A percentile compares a stretch with the other conserved stretches of the same genome.
These are phyloP conservation scores for Dinoponera quadriceps DNA, from an alignment of 1,140 invertebrate genomes.

Conservation along the genomic window DNA sequence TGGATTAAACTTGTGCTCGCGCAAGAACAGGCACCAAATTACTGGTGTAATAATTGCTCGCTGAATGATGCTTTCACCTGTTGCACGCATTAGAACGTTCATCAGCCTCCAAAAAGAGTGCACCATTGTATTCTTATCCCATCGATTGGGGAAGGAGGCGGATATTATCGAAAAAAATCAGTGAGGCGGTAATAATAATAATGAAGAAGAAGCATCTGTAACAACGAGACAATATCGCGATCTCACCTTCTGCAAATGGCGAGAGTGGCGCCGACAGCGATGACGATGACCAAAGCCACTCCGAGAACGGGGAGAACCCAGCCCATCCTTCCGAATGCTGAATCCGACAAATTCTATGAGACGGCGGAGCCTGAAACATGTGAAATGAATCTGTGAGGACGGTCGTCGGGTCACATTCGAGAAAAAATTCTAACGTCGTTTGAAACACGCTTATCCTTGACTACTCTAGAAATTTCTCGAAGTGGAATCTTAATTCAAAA, in stretches of 20 bases:
- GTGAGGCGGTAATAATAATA: too few species aligned
- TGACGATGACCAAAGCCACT: conserved; percentile 76
- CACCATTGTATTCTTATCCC: conserved; percentile 10
- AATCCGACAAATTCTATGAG: conserved; percentile 69
- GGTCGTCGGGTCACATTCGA: conserved; percentile 58
- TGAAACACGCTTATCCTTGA: not conserved
- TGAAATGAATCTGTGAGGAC: conserved; percentile 56
- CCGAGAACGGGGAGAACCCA: conserved; percentile 80
- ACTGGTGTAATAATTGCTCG: conserved; percentile 57
- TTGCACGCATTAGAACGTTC: conserved; percentile 60
- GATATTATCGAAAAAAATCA: not conserved
- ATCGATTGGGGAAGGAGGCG: not conserved
- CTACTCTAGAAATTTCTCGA: not conserved
- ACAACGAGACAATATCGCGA: conserved; percentile 1
- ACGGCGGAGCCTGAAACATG: conserved; percentile 67
- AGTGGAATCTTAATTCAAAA: not conserved
- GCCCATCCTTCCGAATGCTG: conserved; percentile 76
- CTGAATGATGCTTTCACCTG: conserved; percentile 66
- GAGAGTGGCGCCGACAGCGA: conserved; percentile 76
- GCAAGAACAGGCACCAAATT: conserved; percentile 47
- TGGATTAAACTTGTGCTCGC: conserved; percentile 7
- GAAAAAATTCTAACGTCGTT: not conserved
- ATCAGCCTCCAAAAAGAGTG: conserved; percentile 16
- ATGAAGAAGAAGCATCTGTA: too few species aligned
- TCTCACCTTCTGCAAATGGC: conserved; percentile 80